phyloP scores from a whole-genome alignment of 1,140 invertebrate genomes.

The Parasteatoda tepidariorum region DNA sequence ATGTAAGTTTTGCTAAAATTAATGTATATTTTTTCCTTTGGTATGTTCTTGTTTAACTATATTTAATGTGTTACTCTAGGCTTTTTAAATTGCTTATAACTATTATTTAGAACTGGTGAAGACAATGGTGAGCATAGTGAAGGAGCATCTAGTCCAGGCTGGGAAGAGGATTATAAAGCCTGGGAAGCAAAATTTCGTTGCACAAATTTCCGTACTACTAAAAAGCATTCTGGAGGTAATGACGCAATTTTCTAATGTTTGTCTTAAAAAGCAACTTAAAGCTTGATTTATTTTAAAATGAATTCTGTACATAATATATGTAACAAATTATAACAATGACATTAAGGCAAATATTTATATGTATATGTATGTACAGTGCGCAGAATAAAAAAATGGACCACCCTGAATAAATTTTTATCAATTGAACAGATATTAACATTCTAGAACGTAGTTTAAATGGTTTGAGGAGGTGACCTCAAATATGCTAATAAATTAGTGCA shows the following conservation, averaged over 20 bases:
- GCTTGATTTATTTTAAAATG: no score
- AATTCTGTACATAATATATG: no score
- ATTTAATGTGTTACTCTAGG: neutral
- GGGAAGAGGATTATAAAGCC: conserved; percentile 72
- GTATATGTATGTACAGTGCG: no score
- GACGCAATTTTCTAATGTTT: neutral
- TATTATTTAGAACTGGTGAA: conserved; percentile 17
- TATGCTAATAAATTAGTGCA: no score
- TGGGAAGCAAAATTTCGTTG: conserved; percentile 72
- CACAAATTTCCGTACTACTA: conserved; percentile 69
- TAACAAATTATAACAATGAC: no score
- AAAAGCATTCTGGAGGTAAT: conserved; percentile 70
- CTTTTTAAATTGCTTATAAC: neutral
- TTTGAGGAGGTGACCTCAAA: no score
- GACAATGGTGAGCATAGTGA: conserved; percentile 60
- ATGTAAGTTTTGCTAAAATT: neutral
- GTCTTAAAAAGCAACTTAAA: neutral
- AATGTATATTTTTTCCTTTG: neutral
- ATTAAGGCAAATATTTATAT: no score
- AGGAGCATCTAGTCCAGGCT: conserved; percentile 68
- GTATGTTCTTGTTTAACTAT: no score
- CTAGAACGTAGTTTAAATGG: no score
- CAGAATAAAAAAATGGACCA: no score
- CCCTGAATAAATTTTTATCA: no score
- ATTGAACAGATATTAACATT: no score